phyloP scores from a whole-genome alignment of 2,888 invertebrate genomes.

The Leuctra nigra region DNA sequence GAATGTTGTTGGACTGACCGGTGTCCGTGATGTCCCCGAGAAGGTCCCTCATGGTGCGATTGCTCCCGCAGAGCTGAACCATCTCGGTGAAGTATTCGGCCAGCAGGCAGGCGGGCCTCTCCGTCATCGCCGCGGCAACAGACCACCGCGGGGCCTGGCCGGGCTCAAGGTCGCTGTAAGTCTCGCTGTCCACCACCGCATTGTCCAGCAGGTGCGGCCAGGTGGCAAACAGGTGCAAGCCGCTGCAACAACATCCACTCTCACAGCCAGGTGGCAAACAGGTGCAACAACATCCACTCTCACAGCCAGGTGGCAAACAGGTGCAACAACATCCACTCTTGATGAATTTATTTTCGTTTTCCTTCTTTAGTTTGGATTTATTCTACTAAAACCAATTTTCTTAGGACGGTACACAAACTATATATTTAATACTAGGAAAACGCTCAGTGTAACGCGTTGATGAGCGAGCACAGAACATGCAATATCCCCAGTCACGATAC shows the following conservation, averaged over 20 bases:
- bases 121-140: conserved; percentile 56
- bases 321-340: too few species aligned
- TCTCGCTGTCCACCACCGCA: conserved; percentile 79
- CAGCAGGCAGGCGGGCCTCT: conserved; percentile 67
- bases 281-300: too few species aligned
- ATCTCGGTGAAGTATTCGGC: conserved; percentile 68
- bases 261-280: too few species aligned
- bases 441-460: too few species aligned
- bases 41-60: conserved; percentile 44
- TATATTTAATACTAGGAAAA: too few species aligned
- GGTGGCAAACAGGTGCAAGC: conserved; percentile 68
- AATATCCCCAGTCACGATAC: too few species aligned
- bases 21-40: conserved; percentile 46
- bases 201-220: conserved; percentile 86
- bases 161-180: conserved; percentile 84
- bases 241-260: conserved; percentile 45
- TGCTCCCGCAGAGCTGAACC: conserved; percentile 50
- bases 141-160: conserved; percentile 71
- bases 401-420: too few species aligned
- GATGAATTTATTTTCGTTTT: too few species aligned
- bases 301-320: too few species aligned
- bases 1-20: conserved; percentile 31
- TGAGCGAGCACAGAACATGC: too few species aligned
- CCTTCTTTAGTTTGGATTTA: too few species aligned
- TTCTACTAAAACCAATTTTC: too few species aligned